These are phyloP conservation scores for Trilocha varians DNA, from an alignment of 2,888 invertebrate species.

Conservation along the genomic window DNA sequence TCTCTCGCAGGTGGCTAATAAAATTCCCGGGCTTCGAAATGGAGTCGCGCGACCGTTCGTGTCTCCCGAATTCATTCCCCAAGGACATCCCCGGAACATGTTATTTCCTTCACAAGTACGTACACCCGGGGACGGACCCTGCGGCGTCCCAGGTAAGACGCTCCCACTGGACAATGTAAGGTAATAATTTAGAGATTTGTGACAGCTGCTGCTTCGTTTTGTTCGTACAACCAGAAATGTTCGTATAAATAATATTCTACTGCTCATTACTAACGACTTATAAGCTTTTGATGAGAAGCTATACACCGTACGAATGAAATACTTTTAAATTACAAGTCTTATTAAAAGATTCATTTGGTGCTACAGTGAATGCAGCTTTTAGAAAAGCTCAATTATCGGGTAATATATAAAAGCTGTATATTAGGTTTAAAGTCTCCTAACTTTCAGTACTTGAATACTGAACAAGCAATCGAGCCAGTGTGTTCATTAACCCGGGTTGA, in stretches of 20 bases:
- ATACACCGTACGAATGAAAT: too few relatives aligned
- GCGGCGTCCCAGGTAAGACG: conserved; percentile 68
- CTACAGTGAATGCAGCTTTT: too few relatives aligned
- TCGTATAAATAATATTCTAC: neutral
- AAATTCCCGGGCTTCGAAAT: conserved; percentile 84
- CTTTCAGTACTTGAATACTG: conserved; percentile 7
- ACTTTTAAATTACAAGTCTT: too few relatives aligned
- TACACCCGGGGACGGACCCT: conserved; percentile 77
- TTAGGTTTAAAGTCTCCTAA: neutral
- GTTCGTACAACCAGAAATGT: neutral
- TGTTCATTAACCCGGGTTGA: conserved; percentile 6
- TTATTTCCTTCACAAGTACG: conserved; percentile 87
- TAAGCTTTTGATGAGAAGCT: neutral
- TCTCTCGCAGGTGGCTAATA: conserved; percentile 78
- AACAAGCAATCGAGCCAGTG: conserved; percentile 6
- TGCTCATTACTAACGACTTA: neutral
- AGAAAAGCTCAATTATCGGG: neutral
- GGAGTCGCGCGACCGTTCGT: conserved; percentile 81
- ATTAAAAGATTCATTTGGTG: too few relatives aligned
- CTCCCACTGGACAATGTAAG: neutral
- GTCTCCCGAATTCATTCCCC: conserved; percentile 89
- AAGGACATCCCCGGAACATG: conserved; percentile 85
- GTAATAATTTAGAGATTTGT: conserved; percentile 1
- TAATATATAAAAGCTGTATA: neutral
- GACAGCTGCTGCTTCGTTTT: neutral